phyloP scores from a whole-genome alignment of 1,140 invertebrate genomes.

The Eubasilissa regina region DNA sequence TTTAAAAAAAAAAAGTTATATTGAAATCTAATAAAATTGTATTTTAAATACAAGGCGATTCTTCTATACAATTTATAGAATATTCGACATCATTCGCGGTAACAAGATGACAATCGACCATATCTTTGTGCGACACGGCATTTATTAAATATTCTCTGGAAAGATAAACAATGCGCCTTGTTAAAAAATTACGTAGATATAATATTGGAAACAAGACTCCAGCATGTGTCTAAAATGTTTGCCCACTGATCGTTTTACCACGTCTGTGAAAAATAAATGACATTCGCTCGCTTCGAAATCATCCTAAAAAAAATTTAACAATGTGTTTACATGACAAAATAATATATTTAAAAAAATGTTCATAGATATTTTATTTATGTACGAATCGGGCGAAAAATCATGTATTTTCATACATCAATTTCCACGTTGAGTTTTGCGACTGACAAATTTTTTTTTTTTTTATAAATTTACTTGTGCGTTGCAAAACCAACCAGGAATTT shows the following conservation, averaged over 20 bases:
- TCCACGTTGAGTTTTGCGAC: background rate
- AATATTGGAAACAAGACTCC: conserved; percentile 9
- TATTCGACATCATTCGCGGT: no score
- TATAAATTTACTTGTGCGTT: background rate
- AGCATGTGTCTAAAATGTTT: conserved; percentile 41
- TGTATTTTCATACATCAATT: conserved; percentile 23
- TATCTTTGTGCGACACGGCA: no score
- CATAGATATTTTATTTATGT: background rate
- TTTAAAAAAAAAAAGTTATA: background rate
- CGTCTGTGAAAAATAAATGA: conserved; percentile 33
- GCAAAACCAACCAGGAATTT: conserved; percentile 13
- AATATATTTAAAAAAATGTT: background rate
- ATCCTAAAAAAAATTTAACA: background rate
- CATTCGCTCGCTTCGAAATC: background rate
- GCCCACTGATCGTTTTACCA: conserved; percentile 31
- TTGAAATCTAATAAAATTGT: background rate
- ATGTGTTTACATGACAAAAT: background rate
- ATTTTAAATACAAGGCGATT: background rate
- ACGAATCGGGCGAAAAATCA: conserved; percentile 15
- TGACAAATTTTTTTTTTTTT: background rate
- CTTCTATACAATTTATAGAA: no score
- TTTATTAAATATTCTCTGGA: no score
- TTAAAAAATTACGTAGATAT: background rate
- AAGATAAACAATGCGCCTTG: no score
- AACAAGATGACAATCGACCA: no score